Conservation (phyloP, 2,888 invertebrate species). For the Aspidiotus destructor region DNA sequence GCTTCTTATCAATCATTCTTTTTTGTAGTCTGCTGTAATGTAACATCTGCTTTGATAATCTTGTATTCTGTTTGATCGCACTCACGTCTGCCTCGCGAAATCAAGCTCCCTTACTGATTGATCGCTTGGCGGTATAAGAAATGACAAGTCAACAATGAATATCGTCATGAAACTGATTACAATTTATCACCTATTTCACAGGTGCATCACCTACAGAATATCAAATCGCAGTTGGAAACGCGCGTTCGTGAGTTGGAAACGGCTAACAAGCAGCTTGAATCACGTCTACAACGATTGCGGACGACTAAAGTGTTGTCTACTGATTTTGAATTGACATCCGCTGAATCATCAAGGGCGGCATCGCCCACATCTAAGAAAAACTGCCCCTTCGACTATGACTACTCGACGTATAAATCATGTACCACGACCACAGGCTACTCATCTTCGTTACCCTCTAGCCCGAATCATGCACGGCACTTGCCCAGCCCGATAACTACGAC, state of each 20-base stretch:
- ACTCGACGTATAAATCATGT: background rate
- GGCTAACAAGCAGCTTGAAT: slow-evolving; percentile 44
- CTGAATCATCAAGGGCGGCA: slow-evolving; percentile 16
- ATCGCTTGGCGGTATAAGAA: no score
- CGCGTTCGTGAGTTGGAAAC: slow-evolving; percentile 44
- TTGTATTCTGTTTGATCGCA: no score
- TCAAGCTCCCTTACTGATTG: no score
- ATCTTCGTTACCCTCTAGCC: slow-evolving; percentile 16
- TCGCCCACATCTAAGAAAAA: slow-evolving; percentile 12
- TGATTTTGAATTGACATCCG: slow-evolving; percentile 35
- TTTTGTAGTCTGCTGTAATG: no score
- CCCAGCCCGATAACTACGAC: background rate
- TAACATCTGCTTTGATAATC: no score
- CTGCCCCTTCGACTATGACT: background rate
- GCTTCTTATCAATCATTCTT: no score
- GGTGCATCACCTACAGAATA: slow-evolving; percentile 45
- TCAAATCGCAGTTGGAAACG: slow-evolving; percentile 44
- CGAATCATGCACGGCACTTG: background rate
- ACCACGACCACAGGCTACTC: slow-evolving; percentile 6
- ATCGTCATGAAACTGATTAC: no score
- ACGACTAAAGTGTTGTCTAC: slow-evolving; percentile 30
- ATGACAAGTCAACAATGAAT: no score
- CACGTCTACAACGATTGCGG: slow-evolving; percentile 42
- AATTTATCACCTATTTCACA: slow-evolving; percentile 34
- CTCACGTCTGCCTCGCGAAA: no score